Evolutionary conservation across 53 echinoderm and acorn worm species (phyloP).

Genomic region (Mesocentrotus franciscanus): DNA sequence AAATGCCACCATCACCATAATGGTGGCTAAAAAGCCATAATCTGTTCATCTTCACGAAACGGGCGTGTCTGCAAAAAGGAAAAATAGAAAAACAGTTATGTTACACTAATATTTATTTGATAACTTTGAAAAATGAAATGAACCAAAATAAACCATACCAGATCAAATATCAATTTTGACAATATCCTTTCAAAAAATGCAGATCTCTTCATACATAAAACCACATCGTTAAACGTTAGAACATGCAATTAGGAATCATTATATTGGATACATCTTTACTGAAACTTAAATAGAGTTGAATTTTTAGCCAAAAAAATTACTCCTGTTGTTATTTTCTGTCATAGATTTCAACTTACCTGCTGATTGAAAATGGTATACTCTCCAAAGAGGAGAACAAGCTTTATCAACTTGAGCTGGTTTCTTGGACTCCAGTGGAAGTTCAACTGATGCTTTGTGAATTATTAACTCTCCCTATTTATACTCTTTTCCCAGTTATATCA

Average conservation of each 20-base stretch:
- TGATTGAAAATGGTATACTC: background rate
- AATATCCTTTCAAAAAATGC: no score
- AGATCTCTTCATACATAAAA: no score
- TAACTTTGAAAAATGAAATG: background rate
- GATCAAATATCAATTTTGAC: no score
- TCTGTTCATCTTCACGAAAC: background rate
- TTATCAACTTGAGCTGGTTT: background rate
- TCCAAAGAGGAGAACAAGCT: background rate
- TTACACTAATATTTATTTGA: background rate
- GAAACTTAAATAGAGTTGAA: no score
- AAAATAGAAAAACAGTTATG: background rate
- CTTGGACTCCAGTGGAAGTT: background rate
- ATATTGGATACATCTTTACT: no score
- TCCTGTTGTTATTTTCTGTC: background rate
- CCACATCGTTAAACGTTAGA: no score
- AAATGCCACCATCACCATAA: background rate
- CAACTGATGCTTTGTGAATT: background rate
- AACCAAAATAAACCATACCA: background rate
- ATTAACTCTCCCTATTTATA: background rate
- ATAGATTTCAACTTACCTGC: background rate
- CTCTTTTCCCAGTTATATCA: background rate
- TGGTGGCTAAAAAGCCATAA: conserved; percentile 5
- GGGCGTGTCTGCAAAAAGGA: background rate
- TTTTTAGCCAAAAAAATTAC: no score
- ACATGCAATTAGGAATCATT: no score